These are phyloP conservation scores for Leptinotarsa haldemani DNA, from an alignment of 2,888 invertebrate species.

Conservation along the genomic window DNA sequence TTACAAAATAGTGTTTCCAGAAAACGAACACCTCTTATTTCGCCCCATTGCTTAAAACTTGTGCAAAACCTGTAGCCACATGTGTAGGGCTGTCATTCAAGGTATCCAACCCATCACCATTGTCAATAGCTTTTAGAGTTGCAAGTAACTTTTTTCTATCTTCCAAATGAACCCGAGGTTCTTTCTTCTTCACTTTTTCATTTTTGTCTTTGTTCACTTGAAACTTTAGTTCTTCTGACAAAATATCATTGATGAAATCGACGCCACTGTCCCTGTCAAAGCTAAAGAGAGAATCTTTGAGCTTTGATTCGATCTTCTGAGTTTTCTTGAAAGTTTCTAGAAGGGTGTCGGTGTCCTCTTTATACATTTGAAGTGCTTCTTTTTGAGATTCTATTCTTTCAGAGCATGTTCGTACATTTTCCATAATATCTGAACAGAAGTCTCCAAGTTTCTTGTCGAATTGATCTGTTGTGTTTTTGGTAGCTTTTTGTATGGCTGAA, in stretches of 20 bases:
- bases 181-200: slow-evolving; percentile 44
- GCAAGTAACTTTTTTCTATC: slow-evolving; percentile 73
- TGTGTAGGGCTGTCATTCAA: slow-evolving; percentile 42
- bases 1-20: slow-evolving; percentile 3
- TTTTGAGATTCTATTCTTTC: slow-evolving; percentile 67
- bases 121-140: slow-evolving; percentile 74
- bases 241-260: slow-evolving; percentile 58
- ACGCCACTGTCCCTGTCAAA: slow-evolving; percentile 52
- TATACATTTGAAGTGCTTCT: slow-evolving; percentile 66
- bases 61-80: slow-evolving; percentile 28
- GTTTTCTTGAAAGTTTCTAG: slow-evolving; percentile 68
- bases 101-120: slow-evolving; percentile 62
- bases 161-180: slow-evolving; percentile 55
- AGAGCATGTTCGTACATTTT: slow-evolving; percentile 54
- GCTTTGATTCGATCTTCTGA: slow-evolving; percentile 68
- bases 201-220: slow-evolving; percentile 51
- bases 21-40: not conserved
- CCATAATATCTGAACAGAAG: slow-evolving; percentile 55
- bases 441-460: slow-evolving; percentile 55
- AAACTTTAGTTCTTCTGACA: slow-evolving; percentile 59
- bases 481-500: slow-evolving; percentile 51
- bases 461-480: slow-evolving; percentile 52
- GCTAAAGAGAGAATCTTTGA: slow-evolving; percentile 56
- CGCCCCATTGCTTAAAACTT: not conserved
- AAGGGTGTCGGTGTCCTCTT: slow-evolving; percentile 67